These are phyloP conservation scores for Helostoma temminkii DNA, from an alignment of 2,797 vertebrate species.

Conservation along the genomic window DNA sequence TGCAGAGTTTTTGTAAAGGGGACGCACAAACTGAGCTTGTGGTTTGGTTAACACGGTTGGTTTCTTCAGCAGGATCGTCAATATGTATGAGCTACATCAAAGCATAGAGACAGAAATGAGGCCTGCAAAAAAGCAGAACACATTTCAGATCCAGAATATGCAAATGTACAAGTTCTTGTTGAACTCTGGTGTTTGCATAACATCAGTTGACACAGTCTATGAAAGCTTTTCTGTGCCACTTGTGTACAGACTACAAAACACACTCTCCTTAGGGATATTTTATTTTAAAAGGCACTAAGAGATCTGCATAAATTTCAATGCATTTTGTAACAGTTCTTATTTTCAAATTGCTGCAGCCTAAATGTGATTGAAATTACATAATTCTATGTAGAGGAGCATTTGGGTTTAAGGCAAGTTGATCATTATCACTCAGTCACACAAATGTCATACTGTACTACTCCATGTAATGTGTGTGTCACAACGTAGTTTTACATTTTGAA, in stretches of 20 bases:
- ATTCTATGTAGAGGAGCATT: constrained; percentile 18
- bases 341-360: constrained; percentile 37
- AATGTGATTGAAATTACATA: constrained; percentile 51
- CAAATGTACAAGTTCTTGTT: constrained; percentile 73
- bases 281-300: constrained; percentile 64
- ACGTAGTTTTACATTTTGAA: constrained; percentile 19
- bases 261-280: constrained; percentile 75
- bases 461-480: constrained; percentile 6
- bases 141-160: constrained; percentile 74
- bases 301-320: constrained; percentile 47
- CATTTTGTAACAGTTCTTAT: constrained; percentile 23
- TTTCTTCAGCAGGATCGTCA: constrained; percentile 74
- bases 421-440: constrained; percentile 26
- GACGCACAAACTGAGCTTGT: constrained; percentile 68
- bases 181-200: constrained; percentile 77
- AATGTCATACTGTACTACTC: neutral
- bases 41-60: constrained; percentile 62
- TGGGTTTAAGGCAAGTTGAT: constrained; percentile 21
- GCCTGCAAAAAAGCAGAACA: constrained; percentile 63
- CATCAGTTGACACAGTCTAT: constrained; percentile 64
- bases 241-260: constrained; percentile 74
- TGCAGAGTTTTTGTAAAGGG: constrained; percentile 42
- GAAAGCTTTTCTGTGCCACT: constrained; percentile 65
- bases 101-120: constrained; percentile 73
- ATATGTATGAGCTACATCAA: constrained; percentile 85